These are phyloP conservation scores for Anagyrus pseudococci DNA, from an alignment of 2,888 invertebrate species.

Conservation along the genomic window DNA sequence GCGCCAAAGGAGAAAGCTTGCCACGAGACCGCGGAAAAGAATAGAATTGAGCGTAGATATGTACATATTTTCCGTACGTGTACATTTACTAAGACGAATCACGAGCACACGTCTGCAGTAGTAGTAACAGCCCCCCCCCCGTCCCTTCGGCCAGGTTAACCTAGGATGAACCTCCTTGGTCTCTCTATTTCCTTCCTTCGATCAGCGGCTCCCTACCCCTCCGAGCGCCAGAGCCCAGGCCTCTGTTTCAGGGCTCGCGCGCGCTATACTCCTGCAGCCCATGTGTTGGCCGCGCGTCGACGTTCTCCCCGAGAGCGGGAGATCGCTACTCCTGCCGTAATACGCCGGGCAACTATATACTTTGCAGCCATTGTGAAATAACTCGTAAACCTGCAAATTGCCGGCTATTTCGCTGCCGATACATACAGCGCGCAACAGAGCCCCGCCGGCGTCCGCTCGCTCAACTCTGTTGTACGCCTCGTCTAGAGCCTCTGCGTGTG, in stretches of 20 bases:
- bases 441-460: neutral
- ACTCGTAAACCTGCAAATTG: slow-evolving; percentile 63
- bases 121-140: no score
- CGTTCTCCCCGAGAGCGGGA: neutral
- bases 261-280: no score
- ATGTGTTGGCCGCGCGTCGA: neutral
- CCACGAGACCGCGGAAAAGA: slow-evolving; percentile 18
- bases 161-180: neutral
- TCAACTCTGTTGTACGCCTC: no score
- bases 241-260: no score
- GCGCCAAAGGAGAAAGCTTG: neutral
- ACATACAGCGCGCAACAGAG: slow-evolving; percentile 2
- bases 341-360: slow-evolving; percentile 49
- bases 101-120: no score
- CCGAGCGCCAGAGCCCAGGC: no score
- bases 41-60: slow-evolving; percentile 33
- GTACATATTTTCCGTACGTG: neutral
- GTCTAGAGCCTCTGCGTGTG: no score
- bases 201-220: no score
- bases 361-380: slow-evolving; percentile 63
- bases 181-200: neutral
- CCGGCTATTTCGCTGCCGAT: slow-evolving; percentile 57
- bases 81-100: neutral
- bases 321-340: neutral
- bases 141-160: neutral